Evolutionary conservation across 2,888 invertebrate genomes (phyloP).

Genomic region (Dasysyrphus tricinctus): DNA sequence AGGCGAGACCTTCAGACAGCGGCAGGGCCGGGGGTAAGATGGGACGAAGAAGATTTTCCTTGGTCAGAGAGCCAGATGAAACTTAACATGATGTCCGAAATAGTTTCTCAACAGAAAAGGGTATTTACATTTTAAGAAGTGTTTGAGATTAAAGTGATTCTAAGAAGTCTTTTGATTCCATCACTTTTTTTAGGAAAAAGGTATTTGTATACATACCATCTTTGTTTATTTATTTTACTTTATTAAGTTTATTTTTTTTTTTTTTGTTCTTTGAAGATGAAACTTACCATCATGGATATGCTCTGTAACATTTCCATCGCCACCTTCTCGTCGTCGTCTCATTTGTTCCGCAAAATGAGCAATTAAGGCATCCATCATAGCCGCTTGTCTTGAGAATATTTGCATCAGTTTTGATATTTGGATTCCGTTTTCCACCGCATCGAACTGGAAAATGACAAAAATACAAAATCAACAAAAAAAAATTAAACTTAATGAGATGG

Average conservation of each 20-base stretch:
- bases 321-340: conserved; percentile 85
- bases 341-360: conserved; percentile 92
- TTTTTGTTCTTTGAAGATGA: neutral
- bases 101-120: conserved; percentile 5
- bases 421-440: conserved; percentile 83
- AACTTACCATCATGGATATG: conserved; percentile 83
- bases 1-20: neutral
- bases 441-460: conserved; percentile 79
- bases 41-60: neutral
- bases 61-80: conserved; percentile 13
- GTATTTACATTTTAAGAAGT: conserved; percentile 41
- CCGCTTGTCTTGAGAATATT: conserved; percentile 88
- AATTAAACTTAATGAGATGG: conserved; percentile 23
- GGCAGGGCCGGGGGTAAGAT: neutral
- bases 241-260: neutral
- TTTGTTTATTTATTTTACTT: neutral
- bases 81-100: conserved; percentile 38
- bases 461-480: conserved; percentile 13
- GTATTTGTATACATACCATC: neutral
- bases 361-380: conserved; percentile 94
- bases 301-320: conserved; percentile 80
- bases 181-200: neutral
- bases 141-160: conserved; percentile 10
- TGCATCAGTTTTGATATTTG: conserved; percentile 83
- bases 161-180: neutral